A percentile compares a stretch with the other conserved stretches of the same genome.
phyloP scores from a whole-genome alignment of 2,113 vertebrate species.

The Cisticola juncidis region DNA sequence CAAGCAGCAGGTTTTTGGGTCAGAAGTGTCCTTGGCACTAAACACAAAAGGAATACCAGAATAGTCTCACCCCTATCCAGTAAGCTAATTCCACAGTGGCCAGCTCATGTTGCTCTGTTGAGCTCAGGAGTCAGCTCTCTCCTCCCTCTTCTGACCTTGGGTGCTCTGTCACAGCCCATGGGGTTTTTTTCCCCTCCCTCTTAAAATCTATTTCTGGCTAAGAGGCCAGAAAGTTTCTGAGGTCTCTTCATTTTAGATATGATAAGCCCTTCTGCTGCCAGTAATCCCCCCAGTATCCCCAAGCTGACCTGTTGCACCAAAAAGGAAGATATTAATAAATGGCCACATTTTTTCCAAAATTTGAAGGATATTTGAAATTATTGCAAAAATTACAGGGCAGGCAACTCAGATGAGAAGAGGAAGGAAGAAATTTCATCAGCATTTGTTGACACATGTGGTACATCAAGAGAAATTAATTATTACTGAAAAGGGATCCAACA shows the following conservation, averaged over 20 bases:
- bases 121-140: neutral
- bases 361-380: neutral
- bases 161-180: neutral
- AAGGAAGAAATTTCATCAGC: neutral
- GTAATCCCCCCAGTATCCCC: neutral
- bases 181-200: neutral
- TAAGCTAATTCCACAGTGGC: neutral
- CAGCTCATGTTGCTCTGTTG: neutral
- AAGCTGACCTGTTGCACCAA: neutral
- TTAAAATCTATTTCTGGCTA: neutral
- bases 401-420: neutral
- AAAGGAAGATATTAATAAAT: neutral
- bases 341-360: neutral
- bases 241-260: neutral
- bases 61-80: neutral
- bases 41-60: neutral
- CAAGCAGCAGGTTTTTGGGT: neutral
- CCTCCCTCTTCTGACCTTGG: neutral
- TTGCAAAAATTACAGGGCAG: neutral
- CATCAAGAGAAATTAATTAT: neutral
- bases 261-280: neutral
- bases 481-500: neutral
- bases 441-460: neutral
- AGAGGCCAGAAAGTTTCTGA: neutral
- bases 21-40: neutral